Conservation (phyloP, 2,797 vertebrate species). For the Falco novaeseelandiae region DNA sequence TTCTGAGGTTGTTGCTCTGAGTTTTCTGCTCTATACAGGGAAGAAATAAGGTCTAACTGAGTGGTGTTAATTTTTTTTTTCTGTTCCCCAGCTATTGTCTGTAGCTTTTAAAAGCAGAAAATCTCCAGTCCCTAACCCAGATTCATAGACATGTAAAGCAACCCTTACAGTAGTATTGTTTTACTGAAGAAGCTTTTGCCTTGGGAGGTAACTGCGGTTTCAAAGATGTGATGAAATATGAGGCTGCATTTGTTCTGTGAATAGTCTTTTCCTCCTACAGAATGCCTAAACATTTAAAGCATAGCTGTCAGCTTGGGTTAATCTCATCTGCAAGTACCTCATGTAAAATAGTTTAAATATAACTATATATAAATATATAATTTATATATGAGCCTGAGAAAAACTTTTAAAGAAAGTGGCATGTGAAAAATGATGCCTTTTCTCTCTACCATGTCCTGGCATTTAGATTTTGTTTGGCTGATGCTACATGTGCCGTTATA, state of each 20-base stretch:
- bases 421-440: background rate
- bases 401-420: background rate
- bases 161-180: background rate
- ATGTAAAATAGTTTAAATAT: background rate
- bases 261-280: background rate
- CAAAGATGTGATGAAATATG: background rate
- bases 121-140: background rate
- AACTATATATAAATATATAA: background rate
- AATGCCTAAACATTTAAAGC: background rate
- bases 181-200: background rate
- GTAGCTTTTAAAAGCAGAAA: background rate
- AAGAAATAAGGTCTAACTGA: background rate
- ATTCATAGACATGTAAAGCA: background rate
- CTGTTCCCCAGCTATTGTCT: background rate
- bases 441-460: background rate
- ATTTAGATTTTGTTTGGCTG: background rate
- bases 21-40: background rate
- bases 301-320: background rate
- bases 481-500: background rate
- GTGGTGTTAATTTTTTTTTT: background rate
- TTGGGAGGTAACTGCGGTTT: background rate
- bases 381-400: background rate
- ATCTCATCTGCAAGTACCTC: background rate
- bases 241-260: background rate
- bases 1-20: background rate